A percentile compares a stretch with the other conserved stretches of the same genome.
phyloP scores from a whole-genome alignment of 2,797 vertebrate genomes.

The Lophotriccus pileatus region DNA sequence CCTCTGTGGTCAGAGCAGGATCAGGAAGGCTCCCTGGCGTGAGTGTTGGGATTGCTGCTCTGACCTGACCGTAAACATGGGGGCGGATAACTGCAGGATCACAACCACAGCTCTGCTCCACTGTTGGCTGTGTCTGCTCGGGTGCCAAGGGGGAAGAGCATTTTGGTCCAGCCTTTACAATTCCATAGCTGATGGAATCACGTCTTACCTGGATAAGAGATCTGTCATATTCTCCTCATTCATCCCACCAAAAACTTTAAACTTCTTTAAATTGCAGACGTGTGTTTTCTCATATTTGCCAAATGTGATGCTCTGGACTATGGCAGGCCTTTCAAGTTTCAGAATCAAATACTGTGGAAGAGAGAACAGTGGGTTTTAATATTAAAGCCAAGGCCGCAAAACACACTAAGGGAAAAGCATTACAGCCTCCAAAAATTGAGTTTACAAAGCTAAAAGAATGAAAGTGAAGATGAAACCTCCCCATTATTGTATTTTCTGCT shows the following conservation, averaged over 20 bases:
- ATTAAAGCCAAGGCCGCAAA: neutral
- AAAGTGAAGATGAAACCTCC: neutral
- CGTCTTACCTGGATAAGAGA: slow-evolving; percentile 90
- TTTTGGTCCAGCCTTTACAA: neutral
- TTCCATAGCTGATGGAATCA: neutral
- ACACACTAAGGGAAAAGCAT: neutral
- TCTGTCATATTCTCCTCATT: slow-evolving; percentile 99
- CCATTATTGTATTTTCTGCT: neutral
- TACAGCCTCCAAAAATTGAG: neutral
- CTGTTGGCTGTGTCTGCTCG: neutral
- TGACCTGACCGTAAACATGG: neutral
- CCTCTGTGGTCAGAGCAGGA: neutral
- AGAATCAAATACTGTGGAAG: slow-evolving; percentile 90
- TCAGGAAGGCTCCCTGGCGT: neutral
- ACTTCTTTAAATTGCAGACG: slow-evolving; percentile 99
- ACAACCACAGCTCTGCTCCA: neutral
- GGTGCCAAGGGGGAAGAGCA: neutral
- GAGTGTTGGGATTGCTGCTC: neutral
- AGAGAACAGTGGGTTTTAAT: slow-evolving; percentile 10
- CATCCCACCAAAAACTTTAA: slow-evolving; percentile 99
- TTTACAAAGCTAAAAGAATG: neutral
- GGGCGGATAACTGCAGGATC: neutral
- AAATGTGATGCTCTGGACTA: slow-evolving; percentile 97
- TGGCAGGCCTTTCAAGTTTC: slow-evolving; percentile 95
- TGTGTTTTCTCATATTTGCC: slow-evolving; percentile 99